phyloP scores from a whole-genome alignment of 1,140 invertebrate species.

The Phocides pigmalion region DNA sequence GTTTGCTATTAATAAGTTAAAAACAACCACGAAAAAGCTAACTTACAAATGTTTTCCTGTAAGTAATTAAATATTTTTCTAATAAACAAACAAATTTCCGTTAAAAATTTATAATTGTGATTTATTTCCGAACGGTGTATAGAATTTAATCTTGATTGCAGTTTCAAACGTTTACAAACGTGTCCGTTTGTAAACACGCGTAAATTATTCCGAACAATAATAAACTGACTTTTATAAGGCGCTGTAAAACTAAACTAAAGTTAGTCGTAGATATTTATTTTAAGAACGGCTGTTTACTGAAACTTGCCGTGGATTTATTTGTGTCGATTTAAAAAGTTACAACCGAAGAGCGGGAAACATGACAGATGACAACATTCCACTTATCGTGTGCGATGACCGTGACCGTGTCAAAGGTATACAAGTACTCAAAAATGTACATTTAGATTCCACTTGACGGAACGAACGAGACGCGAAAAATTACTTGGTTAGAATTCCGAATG shows the following conservation, averaged over 20 bases:
- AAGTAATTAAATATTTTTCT: too few species aligned
- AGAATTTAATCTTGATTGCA: conserved; percentile 1
- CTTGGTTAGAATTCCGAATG: too few species aligned
- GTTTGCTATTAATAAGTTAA: too few species aligned
- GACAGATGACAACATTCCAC: conserved; percentile 1
- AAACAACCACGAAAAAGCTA: too few species aligned
- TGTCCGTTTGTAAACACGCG: conserved; percentile 13
- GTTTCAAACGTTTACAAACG: conserved; percentile 20
- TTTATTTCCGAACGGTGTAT: conserved; percentile 12
- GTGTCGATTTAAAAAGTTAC: conserved; percentile 22
- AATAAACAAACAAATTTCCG: not conserved
- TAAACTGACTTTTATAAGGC: conserved; percentile 27
- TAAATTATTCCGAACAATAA: conserved; percentile 30
- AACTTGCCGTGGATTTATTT: not conserved
- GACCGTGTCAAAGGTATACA: not conserved
- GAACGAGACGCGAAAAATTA: too few species aligned
- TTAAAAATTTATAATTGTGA: conserved; percentile 12
- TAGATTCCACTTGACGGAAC: not conserved
- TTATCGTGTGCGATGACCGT: not conserved
- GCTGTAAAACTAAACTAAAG: conserved; percentile 25
- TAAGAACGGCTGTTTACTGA: conserved; percentile 20
- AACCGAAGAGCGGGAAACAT: conserved; percentile 10
- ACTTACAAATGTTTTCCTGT: too few species aligned
- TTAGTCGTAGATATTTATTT: conserved; percentile 24
- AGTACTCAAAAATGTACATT: too few species aligned